These are phyloP conservation scores for Spodoptera littoralis DNA, from an alignment of 2,888 invertebrate genomes.

Conservation along the genomic window DNA sequence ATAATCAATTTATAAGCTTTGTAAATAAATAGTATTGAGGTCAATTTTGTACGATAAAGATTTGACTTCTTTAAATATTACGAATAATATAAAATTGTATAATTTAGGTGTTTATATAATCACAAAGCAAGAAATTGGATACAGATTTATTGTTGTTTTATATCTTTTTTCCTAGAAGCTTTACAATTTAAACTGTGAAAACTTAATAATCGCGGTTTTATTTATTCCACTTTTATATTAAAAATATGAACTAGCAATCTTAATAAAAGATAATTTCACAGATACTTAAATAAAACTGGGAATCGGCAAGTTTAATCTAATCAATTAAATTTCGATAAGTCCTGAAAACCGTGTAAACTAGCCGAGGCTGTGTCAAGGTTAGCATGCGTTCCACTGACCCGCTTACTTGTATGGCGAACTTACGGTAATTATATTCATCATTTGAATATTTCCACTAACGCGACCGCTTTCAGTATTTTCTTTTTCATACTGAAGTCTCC, in stretches of 20 bases:
- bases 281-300: slow-evolving; percentile 9
- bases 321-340: slow-evolving; percentile 48
- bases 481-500: background rate
- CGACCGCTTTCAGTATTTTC: slow-evolving; percentile 4
- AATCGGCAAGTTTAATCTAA: slow-evolving; percentile 35
- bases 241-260: background rate
- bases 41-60: too few relatives aligned
- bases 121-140: too few relatives aligned
- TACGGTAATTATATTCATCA: slow-evolving; percentile 29
- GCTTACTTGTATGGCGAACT: slow-evolving; percentile 45
- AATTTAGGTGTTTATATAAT: too few relatives aligned
- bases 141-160: too few relatives aligned
- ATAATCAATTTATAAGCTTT: too few relatives aligned
- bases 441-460: slow-evolving; percentile 21
- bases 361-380: slow-evolving; percentile 73
- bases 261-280: background rate
- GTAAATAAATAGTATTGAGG: too few relatives aligned
- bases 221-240: background rate
- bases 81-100: too few relatives aligned
- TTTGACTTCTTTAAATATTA: too few relatives aligned
- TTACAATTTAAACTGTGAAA: too few relatives aligned
- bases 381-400: slow-evolving; percentile 70
- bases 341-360: slow-evolving; percentile 52
- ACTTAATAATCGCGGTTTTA: too few relatives aligned
- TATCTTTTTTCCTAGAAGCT: too few relatives aligned